Percentiles rank a stretch among this genome's conserved stretches.
Conservation (phyloP, 2,888 invertebrate genomes). For the Dynastes grantii region DNA sequence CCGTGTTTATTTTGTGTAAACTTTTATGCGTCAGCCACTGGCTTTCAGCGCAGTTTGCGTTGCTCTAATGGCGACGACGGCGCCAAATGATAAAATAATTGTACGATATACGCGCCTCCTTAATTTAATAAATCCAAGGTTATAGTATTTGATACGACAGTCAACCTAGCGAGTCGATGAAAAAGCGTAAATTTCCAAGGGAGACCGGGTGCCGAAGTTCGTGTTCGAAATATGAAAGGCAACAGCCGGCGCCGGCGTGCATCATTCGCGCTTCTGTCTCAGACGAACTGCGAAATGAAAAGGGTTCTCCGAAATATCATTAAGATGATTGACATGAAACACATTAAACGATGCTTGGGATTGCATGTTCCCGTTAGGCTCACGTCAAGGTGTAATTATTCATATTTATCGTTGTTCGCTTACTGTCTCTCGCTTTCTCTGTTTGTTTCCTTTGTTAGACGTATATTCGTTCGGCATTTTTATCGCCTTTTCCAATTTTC, state of each 20-base stretch:
- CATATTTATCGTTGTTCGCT: slow-evolving; percentile 65
- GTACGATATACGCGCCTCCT: not conserved
- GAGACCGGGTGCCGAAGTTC: slow-evolving; percentile 17
- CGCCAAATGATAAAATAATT: slow-evolving; percentile 33
- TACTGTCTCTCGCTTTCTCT: slow-evolving; percentile 55
- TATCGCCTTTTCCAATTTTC: no score
- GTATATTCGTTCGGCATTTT: slow-evolving; percentile 2
- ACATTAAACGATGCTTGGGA: slow-evolving; percentile 69
- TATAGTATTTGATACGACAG: slow-evolving; percentile 17
- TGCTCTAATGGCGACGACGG: not conserved
- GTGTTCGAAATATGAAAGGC: slow-evolving; percentile 50
- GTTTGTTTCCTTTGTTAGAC: slow-evolving; percentile 11
- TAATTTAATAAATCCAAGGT: slow-evolving; percentile 20
- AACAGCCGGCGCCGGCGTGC: slow-evolving; percentile 60
- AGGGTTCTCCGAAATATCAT: slow-evolving; percentile 68
- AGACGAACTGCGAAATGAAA: slow-evolving; percentile 65
- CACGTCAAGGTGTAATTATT: slow-evolving; percentile 68
- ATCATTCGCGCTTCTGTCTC: slow-evolving; percentile 61
- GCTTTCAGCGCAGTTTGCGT: no score
- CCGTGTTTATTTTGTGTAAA: no score
- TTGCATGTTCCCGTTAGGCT: slow-evolving; percentile 66
- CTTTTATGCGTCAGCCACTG: no score
- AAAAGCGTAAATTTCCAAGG: slow-evolving; percentile 20
- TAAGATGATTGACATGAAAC: slow-evolving; percentile 70
- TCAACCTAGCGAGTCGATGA: slow-evolving; percentile 1